Percentiles rank a stretch among this genome's conserved stretches.
These are phyloP conservation scores for Psix sp. DNA, from an alignment of 1,140 invertebrate species.

Conservation along the genomic window DNA sequence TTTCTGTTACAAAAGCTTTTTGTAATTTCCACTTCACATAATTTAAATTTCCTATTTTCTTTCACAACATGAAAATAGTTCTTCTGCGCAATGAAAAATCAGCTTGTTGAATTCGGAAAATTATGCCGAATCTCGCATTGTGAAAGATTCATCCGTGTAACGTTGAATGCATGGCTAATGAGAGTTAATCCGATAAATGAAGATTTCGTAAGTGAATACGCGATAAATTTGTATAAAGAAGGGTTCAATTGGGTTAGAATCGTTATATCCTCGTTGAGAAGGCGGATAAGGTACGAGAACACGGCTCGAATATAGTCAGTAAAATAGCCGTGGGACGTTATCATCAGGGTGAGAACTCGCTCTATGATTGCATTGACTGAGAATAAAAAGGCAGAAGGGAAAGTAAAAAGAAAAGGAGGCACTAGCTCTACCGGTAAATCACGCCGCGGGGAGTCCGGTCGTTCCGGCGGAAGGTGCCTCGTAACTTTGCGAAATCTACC, in stretches of 20 bases:
- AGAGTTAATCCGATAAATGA: slow-evolving; percentile 45
- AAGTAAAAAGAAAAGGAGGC: slow-evolving; percentile 56
- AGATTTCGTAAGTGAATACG: slow-evolving; percentile 34
- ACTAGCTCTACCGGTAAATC: slow-evolving; percentile 59
- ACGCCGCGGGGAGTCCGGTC: slow-evolving; percentile 56
- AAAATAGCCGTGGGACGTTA: slow-evolving; percentile 55
- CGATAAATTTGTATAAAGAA: slow-evolving; percentile 41
- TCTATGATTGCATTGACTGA: slow-evolving; percentile 60
- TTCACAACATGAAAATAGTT: too few species aligned
- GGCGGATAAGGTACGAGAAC: slow-evolving; percentile 27
- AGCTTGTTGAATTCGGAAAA: too few species aligned
- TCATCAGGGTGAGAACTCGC: slow-evolving; percentile 54
- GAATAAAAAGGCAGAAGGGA: slow-evolving; percentile 58
- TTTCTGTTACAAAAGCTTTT: too few species aligned
- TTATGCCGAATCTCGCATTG: too few species aligned
- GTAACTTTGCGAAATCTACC: slow-evolving; percentile 60
- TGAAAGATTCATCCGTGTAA: too few species aligned
- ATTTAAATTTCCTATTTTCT: too few species aligned
- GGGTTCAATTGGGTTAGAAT: slow-evolving; percentile 45
- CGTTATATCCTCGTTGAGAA: slow-evolving; percentile 37
- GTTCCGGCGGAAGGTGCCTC: slow-evolving; percentile 60
- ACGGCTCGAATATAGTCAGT: slow-evolving; percentile 36
- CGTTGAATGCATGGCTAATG: slow-evolving; percentile 23
- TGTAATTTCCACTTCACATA: too few species aligned
- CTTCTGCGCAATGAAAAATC: too few species aligned